A percentile compares a stretch with the other conserved stretches of the same genome.
Evolutionary conservation across 2,797 vertebrate genomes (phyloP).

Genomic region (Melanotaenia pygmaea): DNA sequence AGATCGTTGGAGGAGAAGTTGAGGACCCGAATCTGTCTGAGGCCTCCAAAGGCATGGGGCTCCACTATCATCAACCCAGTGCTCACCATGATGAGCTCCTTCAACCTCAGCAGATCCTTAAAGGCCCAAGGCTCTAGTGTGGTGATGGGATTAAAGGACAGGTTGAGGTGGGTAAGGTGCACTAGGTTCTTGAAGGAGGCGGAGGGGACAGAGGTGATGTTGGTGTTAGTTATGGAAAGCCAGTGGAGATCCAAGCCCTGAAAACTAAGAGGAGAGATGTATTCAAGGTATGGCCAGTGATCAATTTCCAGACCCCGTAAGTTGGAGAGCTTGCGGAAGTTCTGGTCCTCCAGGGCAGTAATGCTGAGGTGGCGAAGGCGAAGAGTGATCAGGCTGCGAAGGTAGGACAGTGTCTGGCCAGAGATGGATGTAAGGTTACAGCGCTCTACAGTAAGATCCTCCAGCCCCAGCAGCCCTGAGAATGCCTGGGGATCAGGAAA

Average conservation of each 20-base stretch:
- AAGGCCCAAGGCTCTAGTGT: conserved; percentile 91
- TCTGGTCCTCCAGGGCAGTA: conserved; percentile 91
- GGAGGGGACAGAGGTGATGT: conserved; percentile 91
- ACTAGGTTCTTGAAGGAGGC: conserved; percentile 91
- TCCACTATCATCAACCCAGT: conserved; percentile 90
- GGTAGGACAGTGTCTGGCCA: conserved; percentile 91
- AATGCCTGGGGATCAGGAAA: conserved; percentile 82
- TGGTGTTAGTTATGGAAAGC: conserved; percentile 95
- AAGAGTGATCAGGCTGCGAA: conserved; percentile 90
- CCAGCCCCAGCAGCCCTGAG: conserved; percentile 89
- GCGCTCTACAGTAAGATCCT: conserved; percentile 91
- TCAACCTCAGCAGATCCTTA: conserved; percentile 91
- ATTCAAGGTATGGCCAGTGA: conserved; percentile 93
- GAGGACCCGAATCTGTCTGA: conserved; percentile 94
- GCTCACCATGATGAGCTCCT: conserved; percentile 94
- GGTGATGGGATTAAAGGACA: conserved; percentile 95
- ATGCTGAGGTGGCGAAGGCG: conserved; percentile 92
- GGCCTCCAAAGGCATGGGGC: conserved; percentile 89
- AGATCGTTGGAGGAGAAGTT: conserved; percentile 95
- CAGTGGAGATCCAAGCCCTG: conserved; percentile 93
- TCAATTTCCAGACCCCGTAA: conserved; percentile 92
- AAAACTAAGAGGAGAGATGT: conserved; percentile 90
- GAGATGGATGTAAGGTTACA: conserved; percentile 97
- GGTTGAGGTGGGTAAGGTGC: conserved; percentile 92
- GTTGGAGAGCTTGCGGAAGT: conserved; percentile 90